phyloP scores from a whole-genome alignment of 2,797 vertebrate species.

The Gallinago stenura region DNA sequence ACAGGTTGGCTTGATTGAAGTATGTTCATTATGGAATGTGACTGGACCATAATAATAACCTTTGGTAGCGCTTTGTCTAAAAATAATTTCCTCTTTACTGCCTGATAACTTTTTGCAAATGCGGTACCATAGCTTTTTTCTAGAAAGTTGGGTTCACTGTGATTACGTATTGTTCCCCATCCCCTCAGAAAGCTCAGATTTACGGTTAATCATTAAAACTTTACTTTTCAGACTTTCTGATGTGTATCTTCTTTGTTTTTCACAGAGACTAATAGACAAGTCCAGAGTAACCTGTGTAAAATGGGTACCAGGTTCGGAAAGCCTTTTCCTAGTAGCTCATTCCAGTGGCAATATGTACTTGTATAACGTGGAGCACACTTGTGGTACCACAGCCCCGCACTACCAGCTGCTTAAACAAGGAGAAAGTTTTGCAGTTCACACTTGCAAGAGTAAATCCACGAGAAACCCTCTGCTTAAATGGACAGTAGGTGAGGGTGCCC shows the following conservation, averaged over 20 bases:
- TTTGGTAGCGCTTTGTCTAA: conserved; percentile 1
- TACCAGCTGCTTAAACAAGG: conserved; percentile 98
- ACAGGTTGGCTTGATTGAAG: not conserved
- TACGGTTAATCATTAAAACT: not conserved
- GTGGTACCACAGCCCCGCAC: conserved; percentile 93
- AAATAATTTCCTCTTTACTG: not conserved
- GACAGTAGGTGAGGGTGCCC: conserved; percentile 96
- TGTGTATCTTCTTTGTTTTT: conserved; percentile 78
- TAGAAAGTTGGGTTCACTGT: not conserved
- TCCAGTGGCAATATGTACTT: conserved; percentile 97
- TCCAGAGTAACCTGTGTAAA: conserved; percentile 96
- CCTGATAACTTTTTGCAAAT: not conserved
- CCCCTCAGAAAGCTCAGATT: not conserved
- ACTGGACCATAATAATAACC: not conserved
- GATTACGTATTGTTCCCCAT: not conserved
- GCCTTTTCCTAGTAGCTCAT: conserved; percentile 96
- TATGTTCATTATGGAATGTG: not conserved
- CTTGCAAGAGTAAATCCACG: conserved; percentile 98
- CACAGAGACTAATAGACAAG: conserved; percentile 98
- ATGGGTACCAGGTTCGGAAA: conserved; percentile 98
- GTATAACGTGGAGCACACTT: conserved; percentile 97
- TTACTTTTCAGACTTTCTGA: conserved; percentile 54
- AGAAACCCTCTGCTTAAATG: conserved; percentile 97
- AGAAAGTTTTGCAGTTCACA: conserved; percentile 95
- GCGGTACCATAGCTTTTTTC: not conserved